A percentile compares a stretch with the other conserved stretches of the same genome.
Evolutionary conservation across 2,113 vertebrate species (phyloP).

Genomic region (Narcine bancroftii): DNA sequence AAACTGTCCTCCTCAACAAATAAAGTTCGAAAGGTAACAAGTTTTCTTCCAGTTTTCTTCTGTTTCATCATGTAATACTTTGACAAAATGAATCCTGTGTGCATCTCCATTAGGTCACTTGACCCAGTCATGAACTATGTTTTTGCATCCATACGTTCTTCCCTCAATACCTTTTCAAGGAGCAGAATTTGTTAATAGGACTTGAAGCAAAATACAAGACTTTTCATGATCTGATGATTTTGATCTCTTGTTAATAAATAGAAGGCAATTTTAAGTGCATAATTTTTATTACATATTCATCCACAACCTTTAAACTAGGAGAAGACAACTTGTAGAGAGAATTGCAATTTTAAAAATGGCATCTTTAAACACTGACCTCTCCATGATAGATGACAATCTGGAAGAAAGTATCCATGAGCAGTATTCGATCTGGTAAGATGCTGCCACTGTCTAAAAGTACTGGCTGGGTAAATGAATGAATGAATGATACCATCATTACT

Average conservation of each 20-base stretch:
- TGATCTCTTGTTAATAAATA: background rate
- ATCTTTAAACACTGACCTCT: conserved; percentile 62
- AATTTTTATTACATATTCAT: background rate
- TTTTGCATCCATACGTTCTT: background rate
- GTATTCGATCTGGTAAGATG: conserved; percentile 86
- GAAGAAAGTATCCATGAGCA: conserved; percentile 97
- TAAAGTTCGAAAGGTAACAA: background rate
- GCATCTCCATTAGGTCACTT: background rate
- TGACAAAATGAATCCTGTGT: background rate
- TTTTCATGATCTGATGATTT: background rate
- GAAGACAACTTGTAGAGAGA: background rate
- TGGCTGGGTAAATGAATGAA: conserved; percentile 58
- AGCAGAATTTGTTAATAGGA: background rate
- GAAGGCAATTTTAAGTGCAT: background rate
- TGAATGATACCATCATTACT: background rate
- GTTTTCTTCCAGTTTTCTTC: background rate
- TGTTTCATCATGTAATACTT: background rate
- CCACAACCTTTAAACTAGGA: background rate
- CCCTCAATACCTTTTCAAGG: background rate
- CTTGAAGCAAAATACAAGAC: background rate
- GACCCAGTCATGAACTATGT: background rate
- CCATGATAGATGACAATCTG: conserved; percentile 95
- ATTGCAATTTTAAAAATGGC: background rate
- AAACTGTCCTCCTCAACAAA: background rate
- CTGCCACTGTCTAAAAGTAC: conserved; percentile 96